phyloP scores from a whole-genome alignment of 2,113 vertebrate species.

The Panthera leo region DNA sequence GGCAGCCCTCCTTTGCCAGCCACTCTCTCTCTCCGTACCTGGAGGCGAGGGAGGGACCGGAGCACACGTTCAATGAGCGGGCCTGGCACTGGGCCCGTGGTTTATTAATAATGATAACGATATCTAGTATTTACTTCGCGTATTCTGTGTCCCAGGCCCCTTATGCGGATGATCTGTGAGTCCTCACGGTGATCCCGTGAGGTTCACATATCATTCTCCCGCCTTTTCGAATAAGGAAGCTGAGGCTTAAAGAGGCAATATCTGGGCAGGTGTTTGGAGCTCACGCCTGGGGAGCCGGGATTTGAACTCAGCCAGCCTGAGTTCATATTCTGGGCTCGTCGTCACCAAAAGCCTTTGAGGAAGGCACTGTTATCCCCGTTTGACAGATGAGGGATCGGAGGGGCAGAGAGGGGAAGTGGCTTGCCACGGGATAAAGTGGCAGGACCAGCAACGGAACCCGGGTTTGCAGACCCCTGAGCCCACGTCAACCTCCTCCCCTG shows the following conservation, averaged over 20 bases:
- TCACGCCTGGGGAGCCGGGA: rapidly evolving
- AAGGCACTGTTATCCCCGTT: background rate
- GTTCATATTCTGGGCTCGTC: background rate
- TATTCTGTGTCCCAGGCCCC: background rate
- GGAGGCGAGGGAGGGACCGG: background rate
- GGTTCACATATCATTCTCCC: background rate
- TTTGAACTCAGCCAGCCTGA: background rate
- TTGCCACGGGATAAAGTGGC: background rate
- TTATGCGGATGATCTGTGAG: background rate
- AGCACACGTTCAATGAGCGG: background rate
- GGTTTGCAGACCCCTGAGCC: background rate
- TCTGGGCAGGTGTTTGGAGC: background rate
- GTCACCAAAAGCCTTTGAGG: background rate
- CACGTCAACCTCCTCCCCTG: background rate
- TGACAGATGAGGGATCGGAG: background rate
- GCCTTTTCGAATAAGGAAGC: background rate
- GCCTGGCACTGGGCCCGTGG: background rate
- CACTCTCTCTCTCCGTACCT: constrained; percentile 85
- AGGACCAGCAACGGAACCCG: background rate
- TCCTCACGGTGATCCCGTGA: background rate
- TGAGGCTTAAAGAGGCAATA: background rate
- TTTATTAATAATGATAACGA: background rate
- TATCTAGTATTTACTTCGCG: background rate
- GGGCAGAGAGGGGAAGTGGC: background rate
- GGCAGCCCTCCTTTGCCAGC: constrained; percentile 82